Evolutionary conservation across 2,113 vertebrate species (phyloP), one percentile per base, ranked within the genome.

Genomic region (Stegastes partitus): DNA sequence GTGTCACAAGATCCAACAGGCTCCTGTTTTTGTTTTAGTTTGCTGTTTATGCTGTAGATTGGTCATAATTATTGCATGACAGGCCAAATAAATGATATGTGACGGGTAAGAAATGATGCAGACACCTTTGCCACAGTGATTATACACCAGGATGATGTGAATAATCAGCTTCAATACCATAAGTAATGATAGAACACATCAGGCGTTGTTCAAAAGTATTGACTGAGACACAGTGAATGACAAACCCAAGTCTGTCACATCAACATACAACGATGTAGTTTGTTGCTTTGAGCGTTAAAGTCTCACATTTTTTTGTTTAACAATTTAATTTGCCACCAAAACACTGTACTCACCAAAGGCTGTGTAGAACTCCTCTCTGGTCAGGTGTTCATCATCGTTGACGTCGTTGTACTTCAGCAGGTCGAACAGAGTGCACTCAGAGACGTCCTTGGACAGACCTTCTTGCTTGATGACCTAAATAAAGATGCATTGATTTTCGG

Each of bases 361-460:
- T 80, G 94, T 94, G 50, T 99, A 98, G 90, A 99, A 97, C 93
- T 99, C 98, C 56, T 98, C 97, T 50, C 94, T 95, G 28, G 94
- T 91, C 54, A 99, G 93, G 69, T 94, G 96, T 76, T 96, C 96
- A 68, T 99, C 97, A 23, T 94, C 79, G 0, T 97, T 94, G 77
- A 95, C 93, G 76, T 98, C 97, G 62, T 97, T 96, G 5, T 97
- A 98, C 93, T 98, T 98, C 79, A 99, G 93, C 55, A 99, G 94
- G 94, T 99, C 96, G 15, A 98, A 98, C 81, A 98, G 83, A 1
- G 96, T 96, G 85, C 98, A 99, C 68, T 94, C 96, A 34, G 95
- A 95, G 2, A 81, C 68, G 65, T 96, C 94, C 87, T 95, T 96
- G 89, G 93, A 94, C 79, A 98, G 90, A 51, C 97, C 96, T 79